A percentile compares a stretch with the other conserved stretches of the same genome.
Evolutionary conservation across 1,140 invertebrate genomes (phyloP).

Genomic region (Magallana ariakensis): DNA sequence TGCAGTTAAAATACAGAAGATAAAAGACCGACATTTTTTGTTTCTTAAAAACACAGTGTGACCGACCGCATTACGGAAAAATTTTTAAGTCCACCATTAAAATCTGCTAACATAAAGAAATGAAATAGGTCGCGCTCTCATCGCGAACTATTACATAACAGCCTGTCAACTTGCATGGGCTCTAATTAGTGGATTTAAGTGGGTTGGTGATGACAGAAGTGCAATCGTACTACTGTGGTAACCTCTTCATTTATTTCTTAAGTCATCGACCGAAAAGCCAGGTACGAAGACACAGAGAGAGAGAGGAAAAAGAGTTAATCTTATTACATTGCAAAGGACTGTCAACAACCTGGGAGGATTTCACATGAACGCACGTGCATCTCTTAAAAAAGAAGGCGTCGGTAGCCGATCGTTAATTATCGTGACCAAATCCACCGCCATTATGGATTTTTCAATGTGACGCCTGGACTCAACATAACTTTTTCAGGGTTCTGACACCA

Average conservation of each 20-base stretch:
- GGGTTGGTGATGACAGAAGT: constrained; percentile 1
- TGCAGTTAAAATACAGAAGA: no score
- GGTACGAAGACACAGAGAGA: background rate
- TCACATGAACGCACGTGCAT: no score
- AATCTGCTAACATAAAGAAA: background rate
- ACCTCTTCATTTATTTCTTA: background rate
- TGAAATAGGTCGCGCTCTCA: background rate
- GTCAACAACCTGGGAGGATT: background rate
- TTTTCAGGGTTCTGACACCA: no score
- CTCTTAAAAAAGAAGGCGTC: background rate
- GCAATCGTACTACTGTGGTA: background rate
- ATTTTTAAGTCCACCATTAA: no score
- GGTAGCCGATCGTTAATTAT: background rate
- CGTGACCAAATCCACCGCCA: background rate
- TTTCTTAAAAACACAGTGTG: no score
- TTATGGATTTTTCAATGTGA: no score
- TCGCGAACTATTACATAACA: background rate
- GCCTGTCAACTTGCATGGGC: background rate
- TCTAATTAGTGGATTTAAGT: background rate
- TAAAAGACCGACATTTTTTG: no score
- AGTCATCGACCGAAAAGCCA: background rate
- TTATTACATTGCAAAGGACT: background rate
- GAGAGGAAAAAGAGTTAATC: background rate
- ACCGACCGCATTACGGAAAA: no score
- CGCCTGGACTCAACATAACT: no score